These are phyloP conservation scores for Elaeidobius kamerunicus DNA, from an alignment of 2,888 invertebrate genomes.

Conservation along the genomic window DNA sequence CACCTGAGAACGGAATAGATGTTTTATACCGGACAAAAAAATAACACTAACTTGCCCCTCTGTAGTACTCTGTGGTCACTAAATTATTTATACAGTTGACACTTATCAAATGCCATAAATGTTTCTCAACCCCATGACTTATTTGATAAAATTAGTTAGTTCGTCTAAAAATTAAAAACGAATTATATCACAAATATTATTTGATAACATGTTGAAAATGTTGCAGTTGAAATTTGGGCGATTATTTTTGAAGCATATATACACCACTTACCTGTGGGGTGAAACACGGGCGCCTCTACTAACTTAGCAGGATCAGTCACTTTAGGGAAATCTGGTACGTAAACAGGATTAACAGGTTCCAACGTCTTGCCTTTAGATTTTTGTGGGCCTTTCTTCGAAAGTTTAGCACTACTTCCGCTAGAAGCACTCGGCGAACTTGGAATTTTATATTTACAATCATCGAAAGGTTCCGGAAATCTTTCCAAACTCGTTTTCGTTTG, in stretches of 20 bases:
- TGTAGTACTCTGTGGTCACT: no score
- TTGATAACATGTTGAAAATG: no score
- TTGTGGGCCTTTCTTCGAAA: conserved; percentile 42
- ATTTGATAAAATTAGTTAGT: no score
- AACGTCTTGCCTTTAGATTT: conserved; percentile 39
- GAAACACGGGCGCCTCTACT: conserved; percentile 74
- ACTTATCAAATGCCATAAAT: no score
- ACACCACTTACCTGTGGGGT: conserved; percentile 56
- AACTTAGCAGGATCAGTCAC: conserved; percentile 53
- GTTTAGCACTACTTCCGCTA: conserved; percentile 48
- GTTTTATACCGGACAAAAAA: no score
- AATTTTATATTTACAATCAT: conserved; percentile 44
- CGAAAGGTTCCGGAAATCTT: conserved; percentile 31
- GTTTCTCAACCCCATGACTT: no score
- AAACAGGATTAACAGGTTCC: conserved; percentile 44
- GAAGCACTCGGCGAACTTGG: conserved; percentile 50
- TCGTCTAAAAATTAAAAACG: no score
- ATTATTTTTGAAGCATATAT: neutral
- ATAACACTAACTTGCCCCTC: no score
- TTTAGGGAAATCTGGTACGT: conserved; percentile 51
- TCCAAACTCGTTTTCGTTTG: conserved; percentile 22
- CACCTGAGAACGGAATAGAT: no score
- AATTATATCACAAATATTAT: no score
- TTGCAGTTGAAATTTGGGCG: no score
- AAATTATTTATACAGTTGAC: no score